These are phyloP conservation scores for Oostethus manadensis DNA, from an alignment of 2,113 vertebrate species.

Conservation along the genomic window DNA sequence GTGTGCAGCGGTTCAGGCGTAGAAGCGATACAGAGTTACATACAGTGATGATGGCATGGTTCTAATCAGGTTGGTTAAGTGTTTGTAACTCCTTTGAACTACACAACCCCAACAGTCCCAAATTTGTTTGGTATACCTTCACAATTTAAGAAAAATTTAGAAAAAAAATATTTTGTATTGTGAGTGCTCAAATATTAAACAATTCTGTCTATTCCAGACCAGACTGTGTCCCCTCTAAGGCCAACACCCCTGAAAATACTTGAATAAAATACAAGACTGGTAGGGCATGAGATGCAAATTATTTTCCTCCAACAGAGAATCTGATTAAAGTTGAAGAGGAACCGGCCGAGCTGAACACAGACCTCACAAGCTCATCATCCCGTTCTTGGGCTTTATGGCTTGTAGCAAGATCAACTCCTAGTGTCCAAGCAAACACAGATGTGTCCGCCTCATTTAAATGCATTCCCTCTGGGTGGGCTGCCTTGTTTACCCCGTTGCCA, in stretches of 20 bases:
- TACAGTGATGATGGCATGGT: conserved; percentile 11
- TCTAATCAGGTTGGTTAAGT: conserved; percentile 58
- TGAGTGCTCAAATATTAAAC: too few species aligned
- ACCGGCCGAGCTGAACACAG: conserved; percentile 57
- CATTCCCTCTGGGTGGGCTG: conserved; percentile 29
- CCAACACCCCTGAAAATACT: conserved; percentile 46
- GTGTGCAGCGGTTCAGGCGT: too few species aligned
- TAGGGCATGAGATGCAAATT: conserved; percentile 66
- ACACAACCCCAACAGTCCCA: too few species aligned
- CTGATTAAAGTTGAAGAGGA: conserved; percentile 57
- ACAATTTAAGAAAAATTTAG: too few species aligned
- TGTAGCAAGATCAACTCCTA: conserved; percentile 32
- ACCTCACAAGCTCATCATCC: conserved; percentile 56
- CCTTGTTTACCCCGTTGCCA: conserved; percentile 32
- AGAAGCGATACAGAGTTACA: too few species aligned
- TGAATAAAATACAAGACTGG: conserved; percentile 47
- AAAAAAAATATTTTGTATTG: background rate
- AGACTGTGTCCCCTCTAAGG: conserved; percentile 2
- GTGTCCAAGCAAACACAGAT: conserved; percentile 44
- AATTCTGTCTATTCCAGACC: too few species aligned
- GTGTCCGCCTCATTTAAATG: conserved; percentile 52
- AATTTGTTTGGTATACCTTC: too few species aligned
- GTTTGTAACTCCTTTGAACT: conserved; percentile 34
- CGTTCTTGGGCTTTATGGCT: conserved; percentile 36
- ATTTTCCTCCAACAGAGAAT: conserved; percentile 61